These are phyloP conservation scores for Aix galericulata DNA, from an alignment of 2,113 vertebrate genomes.

Conservation along the genomic window DNA sequence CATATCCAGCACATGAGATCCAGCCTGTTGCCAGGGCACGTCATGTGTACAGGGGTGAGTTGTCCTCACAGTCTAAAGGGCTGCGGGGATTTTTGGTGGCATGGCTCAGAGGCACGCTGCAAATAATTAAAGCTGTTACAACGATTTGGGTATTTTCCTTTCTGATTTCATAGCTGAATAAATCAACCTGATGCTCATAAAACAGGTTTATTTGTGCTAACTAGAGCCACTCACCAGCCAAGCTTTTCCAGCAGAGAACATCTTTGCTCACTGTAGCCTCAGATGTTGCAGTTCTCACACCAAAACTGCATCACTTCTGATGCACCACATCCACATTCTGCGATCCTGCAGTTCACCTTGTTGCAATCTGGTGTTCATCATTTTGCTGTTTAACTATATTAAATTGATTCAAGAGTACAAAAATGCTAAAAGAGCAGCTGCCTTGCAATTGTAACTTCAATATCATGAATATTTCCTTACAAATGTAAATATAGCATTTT, in stretches of 20 bases:
- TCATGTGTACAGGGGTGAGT: not conserved
- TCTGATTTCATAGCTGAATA: not conserved
- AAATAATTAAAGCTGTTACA: not conserved
- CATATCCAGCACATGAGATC: fast-evolving
- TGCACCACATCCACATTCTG: fast-evolving
- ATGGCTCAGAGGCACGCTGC: fast-evolving
- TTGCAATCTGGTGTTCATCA: fast-evolving
- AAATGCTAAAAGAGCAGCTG: not conserved
- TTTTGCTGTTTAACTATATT: fast-evolving
- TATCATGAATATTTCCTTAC: not conserved
- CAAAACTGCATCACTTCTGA: not conserved
- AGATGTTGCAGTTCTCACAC: not conserved
- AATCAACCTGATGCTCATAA: not conserved
- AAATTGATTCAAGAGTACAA: not conserved
- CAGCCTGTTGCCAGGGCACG: fast-evolving
- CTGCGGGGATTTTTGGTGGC: fast-evolving
- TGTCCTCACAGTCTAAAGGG: fast-evolving
- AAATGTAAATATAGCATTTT: not conserved
- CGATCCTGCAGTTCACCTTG: fast-evolving
- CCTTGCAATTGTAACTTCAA: not conserved
- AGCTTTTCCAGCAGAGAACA: not conserved
- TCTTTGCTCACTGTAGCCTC: not conserved
- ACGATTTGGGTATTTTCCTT: not conserved
- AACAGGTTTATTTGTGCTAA: not conserved
- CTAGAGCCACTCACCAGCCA: not conserved